These are phyloP conservation scores for Orchestia grillus DNA, from an alignment of 1,140 invertebrate genomes.

Conservation along the genomic window DNA sequence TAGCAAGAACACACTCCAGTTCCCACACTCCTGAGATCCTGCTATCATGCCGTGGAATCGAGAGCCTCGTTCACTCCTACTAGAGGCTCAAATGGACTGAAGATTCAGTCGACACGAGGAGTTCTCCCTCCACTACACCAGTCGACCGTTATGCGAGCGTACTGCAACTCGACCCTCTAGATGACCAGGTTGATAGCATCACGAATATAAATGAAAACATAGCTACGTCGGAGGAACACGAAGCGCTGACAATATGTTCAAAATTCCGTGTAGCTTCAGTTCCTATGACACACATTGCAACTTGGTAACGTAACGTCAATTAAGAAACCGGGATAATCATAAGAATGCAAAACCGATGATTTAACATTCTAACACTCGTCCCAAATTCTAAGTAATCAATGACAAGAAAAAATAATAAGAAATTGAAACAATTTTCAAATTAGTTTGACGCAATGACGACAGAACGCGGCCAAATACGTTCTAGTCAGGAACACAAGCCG, in stretches of 20 bases:
- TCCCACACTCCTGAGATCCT: background rate
- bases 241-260: background rate
- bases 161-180: background rate
- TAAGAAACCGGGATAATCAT: background rate
- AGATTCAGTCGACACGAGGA: background rate
- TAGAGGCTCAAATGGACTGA: background rate
- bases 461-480: background rate
- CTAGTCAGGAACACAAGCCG: background rate
- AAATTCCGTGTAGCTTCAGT: background rate
- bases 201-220: background rate
- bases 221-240: no score
- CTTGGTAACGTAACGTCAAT: background rate
- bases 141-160: background rate
- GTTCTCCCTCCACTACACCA: background rate
- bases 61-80: background rate
- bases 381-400: background rate
- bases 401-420: background rate
- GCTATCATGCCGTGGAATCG: background rate
- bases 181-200: background rate
- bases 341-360: background rate
- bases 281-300: background rate
- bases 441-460: background rate
- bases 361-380: no score
- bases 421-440: background rate
- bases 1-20: background rate